These are phyloP conservation scores for Rhinichthys osculus DNA, from an alignment of 2,797 vertebrate species.

Conservation along the genomic window DNA sequence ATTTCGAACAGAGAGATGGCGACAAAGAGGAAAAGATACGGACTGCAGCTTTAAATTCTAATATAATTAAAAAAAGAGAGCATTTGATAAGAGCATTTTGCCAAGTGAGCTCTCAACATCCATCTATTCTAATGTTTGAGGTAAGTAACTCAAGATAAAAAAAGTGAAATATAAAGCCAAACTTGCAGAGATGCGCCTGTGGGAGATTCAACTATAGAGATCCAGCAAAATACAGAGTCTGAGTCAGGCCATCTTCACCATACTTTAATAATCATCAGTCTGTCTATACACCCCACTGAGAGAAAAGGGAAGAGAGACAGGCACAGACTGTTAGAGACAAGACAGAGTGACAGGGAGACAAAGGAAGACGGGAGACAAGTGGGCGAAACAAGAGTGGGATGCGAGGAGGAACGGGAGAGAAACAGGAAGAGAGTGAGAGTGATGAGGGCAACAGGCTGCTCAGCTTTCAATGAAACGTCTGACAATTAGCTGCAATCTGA, in stretches of 20 bases:
- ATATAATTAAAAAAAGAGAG: neutral
- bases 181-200: slow-evolving; percentile 10
- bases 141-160: slow-evolving; percentile 9
- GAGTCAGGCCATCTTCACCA: slow-evolving; percentile 19
- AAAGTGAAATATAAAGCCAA: neutral
- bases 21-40: no score
- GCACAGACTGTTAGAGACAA: neutral
- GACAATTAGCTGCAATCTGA: slow-evolving; percentile 31
- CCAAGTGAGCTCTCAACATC: slow-evolving; percentile 13
- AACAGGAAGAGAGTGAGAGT: neutral
- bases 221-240: slow-evolving; percentile 27
- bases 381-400: neutral
- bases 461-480: slow-evolving; percentile 5
- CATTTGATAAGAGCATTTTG: neutral
- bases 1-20: no score
- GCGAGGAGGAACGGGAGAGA: slow-evolving; percentile 8
- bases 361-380: slow-evolving; percentile 15
- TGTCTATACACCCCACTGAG: slow-evolving; percentile 27
- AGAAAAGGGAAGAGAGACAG: slow-evolving; percentile 7
- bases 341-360: slow-evolving; percentile 12
- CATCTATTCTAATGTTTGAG: slow-evolving; percentile 20
- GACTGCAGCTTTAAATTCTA: neutral
- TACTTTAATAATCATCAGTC: slow-evolving; percentile 39
- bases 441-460: slow-evolving; percentile 12
- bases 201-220: slow-evolving; percentile 6